Percentiles rank a stretch among this genome's conserved stretches.
Evolutionary conservation across 2,113 vertebrate species (phyloP).

Genomic region (Aegithalos caudatus): DNA sequence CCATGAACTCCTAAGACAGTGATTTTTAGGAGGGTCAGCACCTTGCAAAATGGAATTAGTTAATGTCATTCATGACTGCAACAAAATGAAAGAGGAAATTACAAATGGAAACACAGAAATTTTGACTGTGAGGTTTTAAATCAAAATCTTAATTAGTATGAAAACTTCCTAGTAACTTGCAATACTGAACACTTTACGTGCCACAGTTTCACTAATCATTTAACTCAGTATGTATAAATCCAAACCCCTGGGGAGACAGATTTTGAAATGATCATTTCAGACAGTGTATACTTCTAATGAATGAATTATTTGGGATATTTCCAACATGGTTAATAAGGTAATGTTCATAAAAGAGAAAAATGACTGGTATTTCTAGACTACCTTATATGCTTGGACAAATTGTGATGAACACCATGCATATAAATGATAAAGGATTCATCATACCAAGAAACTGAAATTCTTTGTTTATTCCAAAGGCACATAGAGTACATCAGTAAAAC

Average conservation of each 20-base stretch:
- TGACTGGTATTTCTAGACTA: slow-evolving; percentile 11
- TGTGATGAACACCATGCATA: background rate
- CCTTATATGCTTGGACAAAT: slow-evolving; percentile 9
- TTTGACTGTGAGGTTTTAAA: background rate
- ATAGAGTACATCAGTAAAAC: background rate
- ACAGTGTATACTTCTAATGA: slow-evolving; percentile 38
- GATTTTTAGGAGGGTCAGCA: background rate
- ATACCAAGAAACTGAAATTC: background rate
- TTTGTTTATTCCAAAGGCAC: slow-evolving; percentile 5
- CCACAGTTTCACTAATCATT: slow-evolving; percentile 35
- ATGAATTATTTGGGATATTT: slow-evolving; percentile 56
- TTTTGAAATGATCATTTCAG: slow-evolving; percentile 49
- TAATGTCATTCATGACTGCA: background rate
- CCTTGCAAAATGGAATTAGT: background rate
- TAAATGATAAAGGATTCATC: background rate
- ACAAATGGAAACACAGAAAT: background rate
- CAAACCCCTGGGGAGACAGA: background rate
- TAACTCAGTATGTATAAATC: slow-evolving; percentile 46
- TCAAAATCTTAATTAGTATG: slow-evolving; percentile 6
- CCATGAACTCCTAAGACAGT: background rate
- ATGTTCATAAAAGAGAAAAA: slow-evolving; percentile 46
- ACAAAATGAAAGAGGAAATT: slow-evolving; percentile 5
- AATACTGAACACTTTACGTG: background rate
- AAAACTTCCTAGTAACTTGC: slow-evolving; percentile 1
- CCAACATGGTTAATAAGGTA: slow-evolving; percentile 56